These are phyloP conservation scores for Lagria hirta DNA, from an alignment of 2,888 invertebrate genomes.

Conservation along the genomic window DNA sequence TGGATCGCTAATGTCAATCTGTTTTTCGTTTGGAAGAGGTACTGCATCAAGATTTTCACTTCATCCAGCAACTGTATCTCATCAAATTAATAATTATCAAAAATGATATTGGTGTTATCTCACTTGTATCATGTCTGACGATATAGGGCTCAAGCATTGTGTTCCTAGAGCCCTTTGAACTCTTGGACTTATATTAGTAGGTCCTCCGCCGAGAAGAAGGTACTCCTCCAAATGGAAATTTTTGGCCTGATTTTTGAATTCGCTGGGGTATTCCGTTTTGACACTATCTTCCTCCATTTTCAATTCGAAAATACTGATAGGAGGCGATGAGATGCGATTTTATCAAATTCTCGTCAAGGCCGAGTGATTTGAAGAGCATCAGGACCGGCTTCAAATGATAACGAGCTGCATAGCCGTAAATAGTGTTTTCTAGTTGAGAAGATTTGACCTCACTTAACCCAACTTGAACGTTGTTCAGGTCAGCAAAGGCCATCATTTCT, in stretches of 20 bases:
- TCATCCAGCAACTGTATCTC: conserved; percentile 19
- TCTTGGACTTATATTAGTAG: conserved; percentile 5
- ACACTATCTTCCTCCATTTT: no score
- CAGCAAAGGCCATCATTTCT: conserved; percentile 31
- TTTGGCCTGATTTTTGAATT: no score
- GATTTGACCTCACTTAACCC: conserved; percentile 39
- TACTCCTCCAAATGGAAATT: no score
- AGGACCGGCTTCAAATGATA: no score
- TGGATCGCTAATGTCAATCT: conserved; percentile 74
- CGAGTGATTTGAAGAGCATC: no score
- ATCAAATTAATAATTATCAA: no score
- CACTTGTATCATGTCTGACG: conserved; percentile 9
- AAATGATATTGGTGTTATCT: conserved; percentile 1
- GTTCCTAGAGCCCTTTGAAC: conserved; percentile 7
- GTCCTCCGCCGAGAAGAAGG: conserved; percentile 13
- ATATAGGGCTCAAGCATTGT: conserved; percentile 11
- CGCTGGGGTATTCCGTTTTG: no score
- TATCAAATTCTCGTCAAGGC: no score
- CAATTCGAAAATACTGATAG: no score
- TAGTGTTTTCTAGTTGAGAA: conserved; percentile 20
- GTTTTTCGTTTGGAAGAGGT: conserved; percentile 80
- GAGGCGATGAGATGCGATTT: no score
- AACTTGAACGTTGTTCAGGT: conserved; percentile 25
- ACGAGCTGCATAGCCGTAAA: no score
- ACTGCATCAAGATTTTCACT: conserved; percentile 69